Conservation (phyloP, 1,140 invertebrate species). For the Chymomyza costata region DNA sequence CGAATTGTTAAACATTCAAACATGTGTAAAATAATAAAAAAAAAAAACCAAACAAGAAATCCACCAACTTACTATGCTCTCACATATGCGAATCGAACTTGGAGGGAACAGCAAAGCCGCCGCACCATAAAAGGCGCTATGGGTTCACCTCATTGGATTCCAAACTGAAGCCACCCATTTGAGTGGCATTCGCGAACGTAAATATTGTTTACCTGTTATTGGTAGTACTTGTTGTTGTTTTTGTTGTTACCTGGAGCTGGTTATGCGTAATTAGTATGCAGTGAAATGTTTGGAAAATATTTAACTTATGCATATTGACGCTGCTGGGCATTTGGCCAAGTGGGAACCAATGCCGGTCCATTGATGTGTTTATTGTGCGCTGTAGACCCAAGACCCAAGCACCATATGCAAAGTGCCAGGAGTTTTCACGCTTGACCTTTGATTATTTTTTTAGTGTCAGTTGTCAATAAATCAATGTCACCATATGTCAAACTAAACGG, state of each 20-base stretch:
- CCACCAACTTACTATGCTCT: constrained; percentile 14
- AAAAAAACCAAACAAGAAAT: not conserved
- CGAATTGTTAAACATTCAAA: not conserved
- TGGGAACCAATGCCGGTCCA: constrained; percentile 32
- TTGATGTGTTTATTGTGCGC: constrained; percentile 52
- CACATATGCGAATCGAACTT: constrained; percentile 40
- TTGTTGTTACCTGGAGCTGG: constrained; percentile 32
- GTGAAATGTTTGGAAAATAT: constrained; percentile 15
- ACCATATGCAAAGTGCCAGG: constrained; percentile 13
- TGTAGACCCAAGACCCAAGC: too few species aligned
- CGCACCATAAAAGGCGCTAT: constrained; percentile 21
- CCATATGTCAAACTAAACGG: too few species aligned
- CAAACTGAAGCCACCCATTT: constrained; percentile 34
- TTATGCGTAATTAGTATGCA: constrained; percentile 53
- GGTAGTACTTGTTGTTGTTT: constrained; percentile 9
- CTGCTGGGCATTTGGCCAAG: constrained; percentile 16
- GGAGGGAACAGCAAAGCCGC: too few species aligned
- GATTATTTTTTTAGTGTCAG: too few species aligned
- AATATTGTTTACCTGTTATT: constrained; percentile 29
- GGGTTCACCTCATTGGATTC: too few species aligned
- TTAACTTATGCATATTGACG: constrained; percentile 16
- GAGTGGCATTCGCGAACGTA: constrained; percentile 28
- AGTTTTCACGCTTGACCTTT: constrained; percentile 45
- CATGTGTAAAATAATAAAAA: constrained; percentile 5
- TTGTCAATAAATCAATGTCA: too few species aligned